Conservation (phyloP, 2,888 invertebrate genomes). For the Amblyjoppa proteus region DNA sequence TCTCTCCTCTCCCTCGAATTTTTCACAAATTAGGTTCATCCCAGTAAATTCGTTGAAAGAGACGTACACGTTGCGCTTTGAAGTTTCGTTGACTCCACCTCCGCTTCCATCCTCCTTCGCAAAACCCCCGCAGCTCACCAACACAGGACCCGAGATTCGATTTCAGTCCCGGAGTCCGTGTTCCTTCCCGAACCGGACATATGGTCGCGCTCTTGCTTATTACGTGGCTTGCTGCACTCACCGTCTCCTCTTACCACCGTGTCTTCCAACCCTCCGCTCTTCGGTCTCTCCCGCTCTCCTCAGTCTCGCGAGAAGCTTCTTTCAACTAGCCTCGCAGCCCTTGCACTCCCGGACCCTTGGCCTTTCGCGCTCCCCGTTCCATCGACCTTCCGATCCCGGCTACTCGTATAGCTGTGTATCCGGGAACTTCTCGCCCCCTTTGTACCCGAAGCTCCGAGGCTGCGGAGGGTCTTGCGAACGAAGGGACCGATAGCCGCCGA, state of each 20-base stretch:
- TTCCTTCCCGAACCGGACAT: conserved; percentile 38
- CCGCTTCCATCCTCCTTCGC: conserved; percentile 16
- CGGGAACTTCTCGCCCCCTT: conserved; percentile 53
- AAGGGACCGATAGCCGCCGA: conserved; percentile 45
- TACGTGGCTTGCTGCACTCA: conserved; percentile 48
- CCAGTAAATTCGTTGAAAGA: conserved; percentile 65
- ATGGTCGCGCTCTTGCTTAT: conserved; percentile 52
- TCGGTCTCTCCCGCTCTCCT: neutral
- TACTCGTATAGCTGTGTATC: conserved; percentile 7
- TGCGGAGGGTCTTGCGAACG: conserved; percentile 46
- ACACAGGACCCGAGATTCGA: conserved; percentile 46
- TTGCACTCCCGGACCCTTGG: conserved; percentile 36
- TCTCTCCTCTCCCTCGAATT: conserved; percentile 54
- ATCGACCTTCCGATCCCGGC: neutral
- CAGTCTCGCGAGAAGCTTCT: conserved; percentile 20
- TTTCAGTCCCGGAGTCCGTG: conserved; percentile 27
- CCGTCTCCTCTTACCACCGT: conserved; percentile 3
- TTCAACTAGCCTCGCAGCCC: conserved; percentile 41
- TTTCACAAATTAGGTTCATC: conserved; percentile 70
- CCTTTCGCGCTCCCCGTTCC: neutral
- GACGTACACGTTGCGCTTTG: conserved; percentile 64
- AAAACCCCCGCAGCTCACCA: neutral
- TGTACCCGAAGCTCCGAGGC: conserved; percentile 27
- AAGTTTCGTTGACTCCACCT: conserved; percentile 54
- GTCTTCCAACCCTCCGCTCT: conserved; percentile 14